These are phyloP conservation scores for Fregata magnificens DNA, from an alignment of 2,113 vertebrate genomes.

Conservation along the genomic window DNA sequence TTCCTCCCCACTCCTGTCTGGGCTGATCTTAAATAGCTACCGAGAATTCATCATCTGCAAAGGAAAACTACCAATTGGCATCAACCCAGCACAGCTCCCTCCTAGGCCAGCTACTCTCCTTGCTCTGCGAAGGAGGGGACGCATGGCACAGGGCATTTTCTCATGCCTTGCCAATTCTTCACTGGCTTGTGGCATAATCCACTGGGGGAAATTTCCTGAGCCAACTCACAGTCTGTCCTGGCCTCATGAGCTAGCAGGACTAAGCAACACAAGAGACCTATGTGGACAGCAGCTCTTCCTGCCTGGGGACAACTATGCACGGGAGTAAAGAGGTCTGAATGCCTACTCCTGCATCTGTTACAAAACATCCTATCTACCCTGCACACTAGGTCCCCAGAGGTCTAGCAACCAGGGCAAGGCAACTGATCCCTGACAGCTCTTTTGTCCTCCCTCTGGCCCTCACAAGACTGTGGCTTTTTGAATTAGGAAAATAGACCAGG, in stretches of 20 bases:
- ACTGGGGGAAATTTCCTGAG: background rate
- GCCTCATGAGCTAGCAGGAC: background rate
- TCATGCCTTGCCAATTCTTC: background rate
- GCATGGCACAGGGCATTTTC: background rate
- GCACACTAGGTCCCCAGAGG: fast-evolving
- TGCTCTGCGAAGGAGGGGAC: background rate
- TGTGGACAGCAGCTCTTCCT: background rate
- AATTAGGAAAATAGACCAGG: background rate
- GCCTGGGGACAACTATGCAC: background rate
- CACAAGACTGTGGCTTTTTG: background rate
- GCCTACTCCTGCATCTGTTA: background rate
- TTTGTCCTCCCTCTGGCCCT: background rate
- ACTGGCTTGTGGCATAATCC: background rate
- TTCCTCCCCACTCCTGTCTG: background rate
- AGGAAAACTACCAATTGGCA: background rate
- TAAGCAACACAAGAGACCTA: background rate
- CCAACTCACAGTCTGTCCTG: background rate
- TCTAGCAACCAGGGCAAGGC: background rate
- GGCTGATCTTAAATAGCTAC: background rate
- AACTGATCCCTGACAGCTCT: background rate
- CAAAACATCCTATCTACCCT: background rate
- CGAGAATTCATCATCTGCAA: fast-evolving
- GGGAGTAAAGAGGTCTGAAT: background rate
- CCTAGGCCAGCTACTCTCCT: background rate
- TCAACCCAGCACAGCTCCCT: background rate